Percentiles rank a stretch among this genome's conserved stretches.
phyloP scores from a whole-genome alignment of 2,113 vertebrate genomes.

The Diphyllodes magnificus region DNA sequence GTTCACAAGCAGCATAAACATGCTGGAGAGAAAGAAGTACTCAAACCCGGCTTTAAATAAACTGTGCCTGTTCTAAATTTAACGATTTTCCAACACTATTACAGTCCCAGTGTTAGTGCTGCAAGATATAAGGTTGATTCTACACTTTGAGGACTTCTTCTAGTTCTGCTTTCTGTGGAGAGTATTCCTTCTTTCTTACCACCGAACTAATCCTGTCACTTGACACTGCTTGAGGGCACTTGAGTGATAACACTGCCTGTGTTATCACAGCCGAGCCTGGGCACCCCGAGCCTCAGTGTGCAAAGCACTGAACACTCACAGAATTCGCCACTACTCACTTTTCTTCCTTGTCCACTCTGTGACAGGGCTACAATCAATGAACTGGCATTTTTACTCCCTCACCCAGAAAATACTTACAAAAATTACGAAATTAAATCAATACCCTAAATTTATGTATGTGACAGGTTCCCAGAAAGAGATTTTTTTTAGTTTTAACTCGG shows the following conservation, averaged over 20 bases:
- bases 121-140: not conserved
- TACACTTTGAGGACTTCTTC: not conserved
- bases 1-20: not conserved
- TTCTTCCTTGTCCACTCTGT: accelerated
- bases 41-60: not conserved
- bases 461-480: not conserved
- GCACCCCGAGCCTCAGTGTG: not conserved
- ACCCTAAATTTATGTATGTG: accelerated
- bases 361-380: not conserved
- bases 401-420: not conserved
- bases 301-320: not conserved
- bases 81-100: not conserved
- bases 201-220: not conserved
- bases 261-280: not conserved
- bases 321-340: not conserved
- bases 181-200: not conserved
- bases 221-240: not conserved
- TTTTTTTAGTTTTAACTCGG: not conserved
- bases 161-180: not conserved
- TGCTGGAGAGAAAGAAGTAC: not conserved
- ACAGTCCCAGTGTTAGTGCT: not conserved
- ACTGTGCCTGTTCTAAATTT: not conserved
- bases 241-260: not conserved
- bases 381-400: not conserved
- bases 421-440: accelerated